Evolutionary conservation across 2,888 invertebrate species (phyloP), one percentile per base, ranked within the genome.

Genomic region (Caenorhabditis sp.): DNA sequence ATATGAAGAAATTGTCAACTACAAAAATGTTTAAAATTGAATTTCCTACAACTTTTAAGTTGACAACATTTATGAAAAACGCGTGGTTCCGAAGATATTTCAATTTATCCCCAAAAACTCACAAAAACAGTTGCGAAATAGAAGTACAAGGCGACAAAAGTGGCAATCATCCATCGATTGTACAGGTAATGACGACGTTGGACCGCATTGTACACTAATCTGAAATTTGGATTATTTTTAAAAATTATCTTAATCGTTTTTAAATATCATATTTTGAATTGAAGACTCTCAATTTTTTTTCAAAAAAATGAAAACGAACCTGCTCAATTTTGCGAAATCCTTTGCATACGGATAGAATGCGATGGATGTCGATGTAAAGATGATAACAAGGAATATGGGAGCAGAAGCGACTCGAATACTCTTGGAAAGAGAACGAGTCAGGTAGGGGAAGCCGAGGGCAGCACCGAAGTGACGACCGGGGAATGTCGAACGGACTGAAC

Each of bases 311-410:
- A n/a, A n/a, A n/a, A n/a, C 26, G 55, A 15, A 71, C 76, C 47
- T 60, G 58, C 62, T 35, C 40, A 81, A 51, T 18, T 77, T 69
- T 1, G 74, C 62, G 22, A 85, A 78, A 61, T 85, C 85, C 47
- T 84, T 83, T 6, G 69, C 77, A 50, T 83, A 85, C 1, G 85
- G 85, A 62, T 83, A 85, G 44, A 85, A 84, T 3, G 85, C 82
- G 22, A 85, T 79, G 0, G 80, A 72, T 2, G 85, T 81, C 8
- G 85, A 85, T n/a, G 80, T 61, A 35, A 78, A 84, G 6, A 85
- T 62, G 32, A 82, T 82, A 13, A 78, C 69, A 2, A 81, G 53
- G 15, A 85, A 74, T 15, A 85, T 56, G 2, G 82, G 83, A 35
- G 77, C 77, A 26, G 82, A 71, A 3, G 67, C 69, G 3, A 85